Evolutionary conservation across 2,888 invertebrate genomes (phyloP).

Genomic region (Amblyteles armatorius): DNA sequence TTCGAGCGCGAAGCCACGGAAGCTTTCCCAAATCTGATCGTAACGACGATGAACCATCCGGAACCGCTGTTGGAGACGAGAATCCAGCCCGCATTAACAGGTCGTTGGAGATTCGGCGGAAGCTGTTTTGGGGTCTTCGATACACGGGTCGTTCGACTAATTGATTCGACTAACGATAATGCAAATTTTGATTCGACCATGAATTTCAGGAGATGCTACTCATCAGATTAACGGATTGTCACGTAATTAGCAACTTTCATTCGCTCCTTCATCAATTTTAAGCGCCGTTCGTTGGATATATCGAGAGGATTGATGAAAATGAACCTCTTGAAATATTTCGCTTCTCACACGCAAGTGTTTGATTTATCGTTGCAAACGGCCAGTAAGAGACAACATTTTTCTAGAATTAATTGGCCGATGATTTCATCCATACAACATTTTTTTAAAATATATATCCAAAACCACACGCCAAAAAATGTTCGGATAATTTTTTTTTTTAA

Average conservation of each 20-base stretch:
- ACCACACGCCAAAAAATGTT: neutral
- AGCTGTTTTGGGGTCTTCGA: neutral
- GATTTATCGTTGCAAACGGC: too few species aligned
- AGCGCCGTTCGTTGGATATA: neutral
- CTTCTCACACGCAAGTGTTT: neutral
- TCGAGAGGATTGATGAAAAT: neutral
- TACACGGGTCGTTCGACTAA: neutral
- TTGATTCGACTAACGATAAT: neutral
- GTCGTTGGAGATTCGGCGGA: neutral
- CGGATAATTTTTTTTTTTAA: too few species aligned
- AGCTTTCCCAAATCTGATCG: slow-evolving; percentile 10
- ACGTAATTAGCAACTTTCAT: neutral
- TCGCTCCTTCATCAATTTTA: neutral
- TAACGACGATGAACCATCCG: neutral
- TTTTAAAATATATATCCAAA: too few species aligned
- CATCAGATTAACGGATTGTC: neutral
- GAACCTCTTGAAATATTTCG: neutral
- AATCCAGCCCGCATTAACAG: neutral
- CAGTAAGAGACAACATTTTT: neutral
- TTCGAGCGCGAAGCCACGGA: neutral
- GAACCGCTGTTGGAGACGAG: neutral
- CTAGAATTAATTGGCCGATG: neutral
- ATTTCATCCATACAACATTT: neutral
- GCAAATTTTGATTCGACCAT: neutral
- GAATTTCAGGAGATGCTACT: neutral